These are phyloP conservation scores for Melopsittacus undulatus DNA, from an alignment of 2,797 vertebrate genomes.

Conservation along the genomic window DNA sequence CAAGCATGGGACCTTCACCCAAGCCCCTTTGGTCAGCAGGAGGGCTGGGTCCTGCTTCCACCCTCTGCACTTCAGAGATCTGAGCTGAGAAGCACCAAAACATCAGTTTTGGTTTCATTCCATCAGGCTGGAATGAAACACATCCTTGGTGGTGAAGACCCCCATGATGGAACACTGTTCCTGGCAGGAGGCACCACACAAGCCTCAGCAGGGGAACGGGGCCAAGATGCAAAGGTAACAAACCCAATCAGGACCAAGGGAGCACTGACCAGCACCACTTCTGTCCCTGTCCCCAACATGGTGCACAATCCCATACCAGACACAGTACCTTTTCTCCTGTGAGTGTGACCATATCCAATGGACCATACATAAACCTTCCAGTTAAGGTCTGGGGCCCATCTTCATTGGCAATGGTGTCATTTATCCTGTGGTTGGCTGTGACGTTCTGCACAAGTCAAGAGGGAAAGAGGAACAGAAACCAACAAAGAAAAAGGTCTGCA, in stretches of 20 bases:
- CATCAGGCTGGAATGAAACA: neutral
- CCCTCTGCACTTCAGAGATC: neutral
- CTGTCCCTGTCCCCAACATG: neutral
- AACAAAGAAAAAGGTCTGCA: neutral
- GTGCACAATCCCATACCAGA: neutral
- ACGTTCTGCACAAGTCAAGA: conserved; percentile 84
- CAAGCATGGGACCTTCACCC: neutral
- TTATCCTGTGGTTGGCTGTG: conserved; percentile 96
- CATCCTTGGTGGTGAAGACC: accelerated
- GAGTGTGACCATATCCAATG: conserved; percentile 97
- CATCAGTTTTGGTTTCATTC: neutral
- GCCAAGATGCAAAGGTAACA: neutral
- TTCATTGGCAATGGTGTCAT: conserved; percentile 91
- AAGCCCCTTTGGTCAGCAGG: accelerated
- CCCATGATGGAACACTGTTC: accelerated
- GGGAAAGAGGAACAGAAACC: neutral
- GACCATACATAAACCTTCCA: conserved; percentile 97
- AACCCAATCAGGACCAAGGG: neutral
- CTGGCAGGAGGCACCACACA: neutral
- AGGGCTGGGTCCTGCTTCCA: neutral
- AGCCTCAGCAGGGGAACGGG: neutral
- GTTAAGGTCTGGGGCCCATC: conserved; percentile 88
- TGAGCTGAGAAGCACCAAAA: neutral
- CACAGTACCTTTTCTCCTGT: conserved; percentile 92
- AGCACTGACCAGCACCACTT: accelerated